Evolutionary conservation across 2,888 invertebrate species (phyloP).

Genomic region (Hemicrepidius hirtus): DNA sequence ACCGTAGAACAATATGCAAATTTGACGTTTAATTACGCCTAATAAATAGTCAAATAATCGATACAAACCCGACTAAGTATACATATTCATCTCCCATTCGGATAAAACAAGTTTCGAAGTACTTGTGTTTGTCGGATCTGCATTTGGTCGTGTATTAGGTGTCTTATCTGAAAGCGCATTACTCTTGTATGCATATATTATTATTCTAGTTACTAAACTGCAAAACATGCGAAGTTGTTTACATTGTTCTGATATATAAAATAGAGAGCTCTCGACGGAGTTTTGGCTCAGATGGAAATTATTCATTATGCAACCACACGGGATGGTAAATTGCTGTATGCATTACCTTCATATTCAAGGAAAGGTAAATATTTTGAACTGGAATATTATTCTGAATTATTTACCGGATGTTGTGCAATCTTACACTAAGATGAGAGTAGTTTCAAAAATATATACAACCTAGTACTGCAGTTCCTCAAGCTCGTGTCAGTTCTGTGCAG

Average conservation of each 20-base stretch:
- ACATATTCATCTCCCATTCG: slow-evolving; percentile 34
- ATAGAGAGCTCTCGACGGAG: slow-evolving; percentile 22
- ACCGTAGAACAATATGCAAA: slow-evolving; percentile 48
- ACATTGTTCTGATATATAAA: slow-evolving; percentile 35
- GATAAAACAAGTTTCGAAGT: slow-evolving; percentile 12
- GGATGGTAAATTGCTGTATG: slow-evolving; percentile 18
- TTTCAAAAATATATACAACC: no score
- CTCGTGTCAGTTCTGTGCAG: no score
- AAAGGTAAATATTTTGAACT: no score
- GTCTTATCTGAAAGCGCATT: slow-evolving; percentile 24
- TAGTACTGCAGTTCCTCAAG: no score
- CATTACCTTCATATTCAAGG: no score
- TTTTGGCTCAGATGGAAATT: slow-evolving; percentile 18
- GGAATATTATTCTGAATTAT: no score
- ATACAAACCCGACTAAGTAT: slow-evolving; percentile 37
- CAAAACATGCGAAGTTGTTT: slow-evolving; percentile 38
- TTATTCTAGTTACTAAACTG: slow-evolving; percentile 33
- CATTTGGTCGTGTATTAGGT: slow-evolving; percentile 28
- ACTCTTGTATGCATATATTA: slow-evolving; percentile 30
- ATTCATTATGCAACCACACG: slow-evolving; percentile 29
- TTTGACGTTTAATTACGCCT: slow-evolving; percentile 47
- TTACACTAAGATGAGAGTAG: no score
- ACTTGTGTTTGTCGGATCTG: slow-evolving; percentile 17
- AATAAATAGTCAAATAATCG: slow-evolving; percentile 46
- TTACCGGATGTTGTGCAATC: no score